Percentiles rank a stretch among this genome's conserved stretches.
phyloP scores from a whole-genome alignment of 2,888 invertebrate species.

The Xestia sexstrigata region DNA sequence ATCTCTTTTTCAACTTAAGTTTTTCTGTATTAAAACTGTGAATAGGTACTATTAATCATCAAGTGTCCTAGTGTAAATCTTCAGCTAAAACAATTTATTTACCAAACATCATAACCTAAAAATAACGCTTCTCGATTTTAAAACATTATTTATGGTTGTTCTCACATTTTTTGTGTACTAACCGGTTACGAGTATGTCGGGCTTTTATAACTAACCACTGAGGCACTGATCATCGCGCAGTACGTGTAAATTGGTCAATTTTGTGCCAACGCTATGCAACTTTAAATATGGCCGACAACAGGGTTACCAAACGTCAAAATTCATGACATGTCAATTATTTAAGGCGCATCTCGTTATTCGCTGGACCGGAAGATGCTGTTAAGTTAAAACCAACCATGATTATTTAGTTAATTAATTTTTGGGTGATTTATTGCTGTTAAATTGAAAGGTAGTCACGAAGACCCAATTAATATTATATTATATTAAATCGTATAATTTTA shows the following conservation, averaged over 20 bases:
- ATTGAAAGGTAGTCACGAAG: not conserved
- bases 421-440: not conserved
- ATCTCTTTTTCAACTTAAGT: not conserved
- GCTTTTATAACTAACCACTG: constrained; percentile 57
- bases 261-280: constrained; percentile 44
- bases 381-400: not conserved
- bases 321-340: constrained; percentile 6
- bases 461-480: not conserved
- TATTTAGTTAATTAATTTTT: not conserved
- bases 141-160: constrained; percentile 39
- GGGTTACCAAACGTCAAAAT: constrained; percentile 54
- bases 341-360: not conserved
- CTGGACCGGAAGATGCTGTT: not conserved
- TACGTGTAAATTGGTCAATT: constrained; percentile 66
- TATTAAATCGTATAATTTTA: not conserved
- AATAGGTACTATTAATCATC: not conserved
- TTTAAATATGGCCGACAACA: constrained; percentile 34
- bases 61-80: not conserved
- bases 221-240: constrained; percentile 37
- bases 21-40: not conserved
- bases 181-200: constrained; percentile 43
- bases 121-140: constrained; percentile 31
- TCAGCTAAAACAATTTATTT: constrained; percentile 1
- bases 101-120: constrained; percentile 32
- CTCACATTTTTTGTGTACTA: constrained; percentile 42